phyloP scores from a whole-genome alignment of 2,888 invertebrate genomes.

The Adelognathus sp. region DNA sequence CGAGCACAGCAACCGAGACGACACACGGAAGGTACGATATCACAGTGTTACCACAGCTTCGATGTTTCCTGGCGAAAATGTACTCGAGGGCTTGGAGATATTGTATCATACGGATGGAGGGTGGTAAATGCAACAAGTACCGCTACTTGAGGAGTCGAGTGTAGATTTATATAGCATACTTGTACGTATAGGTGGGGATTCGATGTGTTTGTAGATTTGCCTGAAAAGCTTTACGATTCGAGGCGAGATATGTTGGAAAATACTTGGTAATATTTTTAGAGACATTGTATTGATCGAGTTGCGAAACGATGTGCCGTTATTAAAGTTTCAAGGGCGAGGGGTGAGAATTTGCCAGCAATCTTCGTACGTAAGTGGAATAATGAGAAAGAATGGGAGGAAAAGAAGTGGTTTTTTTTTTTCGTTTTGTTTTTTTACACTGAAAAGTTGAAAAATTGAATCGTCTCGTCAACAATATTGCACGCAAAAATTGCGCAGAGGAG shows the following conservation, averaged over 20 bases:
- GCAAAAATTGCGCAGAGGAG: too few species aligned
- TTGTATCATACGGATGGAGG: not conserved
- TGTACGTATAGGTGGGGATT: too few species aligned
- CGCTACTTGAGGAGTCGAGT: constrained; percentile 19
- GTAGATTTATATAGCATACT: not conserved
- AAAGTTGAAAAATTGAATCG: too few species aligned
- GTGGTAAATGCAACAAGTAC: constrained; percentile 53
- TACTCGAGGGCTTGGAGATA: constrained; percentile 7
- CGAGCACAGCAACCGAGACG: constrained; percentile 72
- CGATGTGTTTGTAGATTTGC: not conserved
- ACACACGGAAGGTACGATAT: constrained; percentile 74
- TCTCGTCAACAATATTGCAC: too few species aligned
- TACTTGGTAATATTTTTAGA: not conserved
- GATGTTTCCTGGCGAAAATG: not conserved
- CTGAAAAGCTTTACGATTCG: not conserved
- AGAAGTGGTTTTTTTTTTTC: too few species aligned
- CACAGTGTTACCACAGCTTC: not conserved
- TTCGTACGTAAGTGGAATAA: not conserved
- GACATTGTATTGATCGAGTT: not conserved
- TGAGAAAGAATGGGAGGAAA: not conserved
- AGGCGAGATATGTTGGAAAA: not conserved
- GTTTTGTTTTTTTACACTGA: too few species aligned
- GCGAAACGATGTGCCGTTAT: not conserved
- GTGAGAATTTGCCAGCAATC: not conserved
- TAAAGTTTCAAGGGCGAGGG: not conserved